Conservation (phyloP, 2,888 invertebrate species). For the Ryuthela nishihirai region DNA sequence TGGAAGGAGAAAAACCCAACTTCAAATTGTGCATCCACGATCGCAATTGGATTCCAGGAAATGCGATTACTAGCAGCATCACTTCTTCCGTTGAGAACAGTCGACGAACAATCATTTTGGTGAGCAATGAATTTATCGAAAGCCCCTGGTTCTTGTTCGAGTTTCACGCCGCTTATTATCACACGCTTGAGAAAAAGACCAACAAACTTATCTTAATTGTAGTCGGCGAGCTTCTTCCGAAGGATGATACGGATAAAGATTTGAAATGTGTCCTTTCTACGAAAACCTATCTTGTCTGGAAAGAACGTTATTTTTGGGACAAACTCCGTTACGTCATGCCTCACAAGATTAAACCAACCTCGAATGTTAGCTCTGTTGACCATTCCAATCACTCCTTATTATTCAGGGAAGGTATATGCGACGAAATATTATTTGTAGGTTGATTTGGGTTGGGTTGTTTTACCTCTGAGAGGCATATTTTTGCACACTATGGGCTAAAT, state of each 20-base stretch:
- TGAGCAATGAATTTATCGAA: slow-evolving; percentile 40
- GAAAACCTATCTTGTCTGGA: slow-evolving; percentile 42
- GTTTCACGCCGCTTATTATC: slow-evolving; percentile 43
- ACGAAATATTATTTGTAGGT: no score
- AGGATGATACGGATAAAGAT: slow-evolving; percentile 41
- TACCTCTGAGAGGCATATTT: no score
- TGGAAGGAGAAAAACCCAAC: slow-evolving; percentile 19
- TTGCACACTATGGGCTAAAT: no score
- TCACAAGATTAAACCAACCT: no score
- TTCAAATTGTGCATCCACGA: slow-evolving; percentile 42
- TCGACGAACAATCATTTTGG: slow-evolving; percentile 40
- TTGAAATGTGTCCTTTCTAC: slow-evolving; percentile 39
- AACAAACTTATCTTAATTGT: slow-evolving; percentile 42
- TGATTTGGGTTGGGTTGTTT: no score
- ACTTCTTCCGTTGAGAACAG: slow-evolving; percentile 41
- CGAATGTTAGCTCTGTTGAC: no score
- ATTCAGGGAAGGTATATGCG: no score
- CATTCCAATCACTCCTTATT: no score
- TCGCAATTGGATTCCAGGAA: slow-evolving; percentile 43
- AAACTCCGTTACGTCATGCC: slow-evolving; percentile 42
- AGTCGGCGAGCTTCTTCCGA: slow-evolving; percentile 39
- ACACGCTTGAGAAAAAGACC: slow-evolving; percentile 42
- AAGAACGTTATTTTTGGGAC: slow-evolving; percentile 43
- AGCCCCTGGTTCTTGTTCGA: slow-evolving; percentile 43
- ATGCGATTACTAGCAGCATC: slow-evolving; percentile 42